phyloP scores from a whole-genome alignment of 2,797 vertebrate species.

The Buceros bicornis region DNA sequence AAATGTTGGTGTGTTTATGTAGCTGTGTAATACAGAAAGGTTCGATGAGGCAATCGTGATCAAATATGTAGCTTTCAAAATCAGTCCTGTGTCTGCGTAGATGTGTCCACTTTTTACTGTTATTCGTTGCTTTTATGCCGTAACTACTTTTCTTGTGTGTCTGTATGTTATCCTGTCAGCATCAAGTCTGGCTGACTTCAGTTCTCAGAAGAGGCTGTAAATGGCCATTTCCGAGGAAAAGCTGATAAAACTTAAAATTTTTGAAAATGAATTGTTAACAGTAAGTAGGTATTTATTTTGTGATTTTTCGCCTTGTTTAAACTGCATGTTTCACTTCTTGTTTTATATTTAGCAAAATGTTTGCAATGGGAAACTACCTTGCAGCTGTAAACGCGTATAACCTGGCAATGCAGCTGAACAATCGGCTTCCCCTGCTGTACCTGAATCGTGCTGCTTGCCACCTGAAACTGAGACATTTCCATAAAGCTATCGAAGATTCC shows the following conservation, averaged over 20 bases:
- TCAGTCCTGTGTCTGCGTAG: neutral
- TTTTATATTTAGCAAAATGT: conserved; percentile 85
- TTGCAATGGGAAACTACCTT: conserved; percentile 86
- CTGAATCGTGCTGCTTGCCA: conserved; percentile 96
- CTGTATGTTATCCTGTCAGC: neutral
- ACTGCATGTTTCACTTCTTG: conserved; percentile 10
- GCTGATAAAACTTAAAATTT: neutral
- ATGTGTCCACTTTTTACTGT: neutral
- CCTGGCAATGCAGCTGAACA: conserved; percentile 88
- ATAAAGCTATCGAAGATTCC: conserved; percentile 92
- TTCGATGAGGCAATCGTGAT: neutral
- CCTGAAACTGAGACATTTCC: conserved; percentile 91
- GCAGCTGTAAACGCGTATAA: conserved; percentile 90
- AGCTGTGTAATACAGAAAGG: neutral
- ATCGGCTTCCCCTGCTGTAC: conserved; percentile 85
- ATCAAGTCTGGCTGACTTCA: neutral
- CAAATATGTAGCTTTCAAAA: neutral
- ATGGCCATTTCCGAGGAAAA: neutral
- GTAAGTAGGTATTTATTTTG: neutral
- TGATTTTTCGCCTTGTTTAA: neutral
- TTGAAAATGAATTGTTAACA: neutral
- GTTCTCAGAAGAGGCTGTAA: neutral
- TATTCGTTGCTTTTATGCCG: neutral
- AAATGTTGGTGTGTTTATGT: neutral
- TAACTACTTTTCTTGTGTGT: neutral